Evolutionary conservation across 2,113 vertebrate genomes (phyloP).

Genomic region (Mirounga angustirostris): DNA sequence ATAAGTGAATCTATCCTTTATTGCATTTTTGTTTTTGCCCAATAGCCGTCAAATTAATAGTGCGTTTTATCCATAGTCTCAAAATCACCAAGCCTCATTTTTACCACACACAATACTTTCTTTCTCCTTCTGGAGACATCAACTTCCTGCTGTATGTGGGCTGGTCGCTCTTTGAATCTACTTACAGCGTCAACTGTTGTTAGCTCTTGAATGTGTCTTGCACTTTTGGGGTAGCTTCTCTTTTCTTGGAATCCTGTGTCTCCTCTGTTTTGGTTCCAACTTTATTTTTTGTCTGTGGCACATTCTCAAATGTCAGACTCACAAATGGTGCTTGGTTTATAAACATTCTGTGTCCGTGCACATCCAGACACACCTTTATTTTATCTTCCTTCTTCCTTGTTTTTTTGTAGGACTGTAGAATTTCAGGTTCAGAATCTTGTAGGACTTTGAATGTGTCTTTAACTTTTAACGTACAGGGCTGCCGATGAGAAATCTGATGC

Average conservation of each 20-base stretch:
- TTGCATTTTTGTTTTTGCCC: not conserved
- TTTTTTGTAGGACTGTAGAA: not conserved
- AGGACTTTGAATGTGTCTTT: not conserved
- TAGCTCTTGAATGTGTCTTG: not conserved
- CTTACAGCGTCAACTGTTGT: no score
- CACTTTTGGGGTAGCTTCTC: not conserved
- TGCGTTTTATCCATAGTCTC: not conserved
- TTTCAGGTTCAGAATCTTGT: not conserved
- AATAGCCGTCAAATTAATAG: not conserved
- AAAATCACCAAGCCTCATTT: not conserved
- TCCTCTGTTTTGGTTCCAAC: not conserved
- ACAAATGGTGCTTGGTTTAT: not conserved
- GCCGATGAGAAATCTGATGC: not conserved
- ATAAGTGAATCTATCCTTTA: not conserved
- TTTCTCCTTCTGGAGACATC: not conserved
- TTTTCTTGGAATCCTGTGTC: not conserved
- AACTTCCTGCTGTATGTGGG: not conserved
- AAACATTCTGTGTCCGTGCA: not conserved
- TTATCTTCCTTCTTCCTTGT: not conserved
- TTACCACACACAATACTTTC: not conserved
- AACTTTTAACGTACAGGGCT: conserved; percentile 5
- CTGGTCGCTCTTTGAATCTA: not conserved
- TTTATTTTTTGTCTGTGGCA: not conserved
- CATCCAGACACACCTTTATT: not conserved
- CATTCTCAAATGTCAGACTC: not conserved